Conservation (phyloP, 2,888 invertebrate species). For the Andrena chrysosceles region DNA sequence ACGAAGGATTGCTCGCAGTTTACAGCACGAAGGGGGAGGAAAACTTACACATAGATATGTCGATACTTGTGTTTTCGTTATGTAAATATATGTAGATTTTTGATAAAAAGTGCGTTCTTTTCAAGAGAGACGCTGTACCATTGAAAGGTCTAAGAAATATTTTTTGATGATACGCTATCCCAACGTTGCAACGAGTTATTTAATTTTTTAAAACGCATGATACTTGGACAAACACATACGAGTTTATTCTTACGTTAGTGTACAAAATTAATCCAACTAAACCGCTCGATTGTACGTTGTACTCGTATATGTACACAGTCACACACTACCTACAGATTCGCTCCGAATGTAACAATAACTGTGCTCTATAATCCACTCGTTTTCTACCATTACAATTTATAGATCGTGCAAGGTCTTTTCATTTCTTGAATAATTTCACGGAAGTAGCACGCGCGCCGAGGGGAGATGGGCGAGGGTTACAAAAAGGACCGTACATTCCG, state of each 20-base stretch:
- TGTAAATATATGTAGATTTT: slow-evolving; percentile 64
- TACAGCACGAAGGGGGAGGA: slow-evolving; percentile 21
- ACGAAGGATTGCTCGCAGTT: slow-evolving; percentile 44
- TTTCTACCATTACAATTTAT: slow-evolving; percentile 1
- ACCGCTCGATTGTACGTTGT: background rate
- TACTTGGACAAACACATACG: slow-evolving; percentile 13
- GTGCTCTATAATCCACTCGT: slow-evolving; percentile 17
- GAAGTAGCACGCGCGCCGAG: too few relatives aligned
- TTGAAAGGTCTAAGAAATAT: slow-evolving; percentile 36
- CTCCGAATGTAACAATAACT: slow-evolving; percentile 1
- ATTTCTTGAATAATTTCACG: slow-evolving; percentile 10
- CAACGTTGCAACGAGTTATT: slow-evolving; percentile 37
- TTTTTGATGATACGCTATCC: slow-evolving; percentile 40
- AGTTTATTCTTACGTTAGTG: slow-evolving; percentile 28
- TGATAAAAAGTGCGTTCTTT: slow-evolving; percentile 52
- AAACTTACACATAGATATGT: slow-evolving; percentile 10
- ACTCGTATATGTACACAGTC: too few relatives aligned
- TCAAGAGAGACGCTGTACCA: slow-evolving; percentile 6
- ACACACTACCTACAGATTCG: background rate
- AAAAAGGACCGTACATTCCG: slow-evolving; percentile 40
- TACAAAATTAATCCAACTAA: slow-evolving; percentile 19
- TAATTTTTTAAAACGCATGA: slow-evolving; percentile 4
- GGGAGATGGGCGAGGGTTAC: background rate
- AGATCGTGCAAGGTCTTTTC: slow-evolving; percentile 9
- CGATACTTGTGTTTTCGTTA: slow-evolving; percentile 47